Conservation (phyloP, 2,113 vertebrate genomes). For the Condylura cristata region DNA sequence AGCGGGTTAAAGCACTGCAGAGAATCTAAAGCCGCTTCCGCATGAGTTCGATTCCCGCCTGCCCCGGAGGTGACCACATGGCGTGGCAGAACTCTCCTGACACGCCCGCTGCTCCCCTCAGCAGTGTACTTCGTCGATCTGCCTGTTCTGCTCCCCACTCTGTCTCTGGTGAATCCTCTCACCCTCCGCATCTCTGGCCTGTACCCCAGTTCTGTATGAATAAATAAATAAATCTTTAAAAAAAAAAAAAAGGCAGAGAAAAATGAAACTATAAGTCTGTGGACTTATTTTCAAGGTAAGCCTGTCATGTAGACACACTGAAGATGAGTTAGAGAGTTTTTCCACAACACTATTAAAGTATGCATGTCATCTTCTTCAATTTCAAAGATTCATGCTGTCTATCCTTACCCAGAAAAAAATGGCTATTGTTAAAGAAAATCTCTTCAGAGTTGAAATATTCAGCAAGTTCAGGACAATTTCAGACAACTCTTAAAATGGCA, state of each 20-base stretch:
- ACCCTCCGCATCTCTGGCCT: no score
- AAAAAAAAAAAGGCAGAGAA: neutral
- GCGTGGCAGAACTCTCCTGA: no score
- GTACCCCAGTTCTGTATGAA: no score
- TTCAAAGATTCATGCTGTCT: conserved; percentile 32
- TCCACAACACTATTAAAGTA: neutral
- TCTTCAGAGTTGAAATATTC: neutral
- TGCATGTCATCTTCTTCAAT: neutral
- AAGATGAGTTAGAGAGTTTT: neutral
- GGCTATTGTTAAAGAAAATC: neutral
- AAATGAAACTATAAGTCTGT: neutral
- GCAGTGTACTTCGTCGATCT: no score
- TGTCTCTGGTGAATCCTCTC: no score
- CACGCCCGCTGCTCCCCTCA: no score
- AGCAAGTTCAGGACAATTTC: neutral
- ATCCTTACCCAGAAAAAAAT: neutral
- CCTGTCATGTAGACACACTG: neutral
- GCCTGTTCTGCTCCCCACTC: no score
- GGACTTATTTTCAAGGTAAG: neutral
- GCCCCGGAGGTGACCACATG: no score
- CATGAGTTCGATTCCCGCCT: no score
- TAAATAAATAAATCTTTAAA: no score
- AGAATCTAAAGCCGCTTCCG: no score
- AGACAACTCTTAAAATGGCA: neutral
- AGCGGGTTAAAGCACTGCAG: no score